Conservation (phyloP, 2,797 vertebrate species). For the Lithobates sylvaticus region DNA sequence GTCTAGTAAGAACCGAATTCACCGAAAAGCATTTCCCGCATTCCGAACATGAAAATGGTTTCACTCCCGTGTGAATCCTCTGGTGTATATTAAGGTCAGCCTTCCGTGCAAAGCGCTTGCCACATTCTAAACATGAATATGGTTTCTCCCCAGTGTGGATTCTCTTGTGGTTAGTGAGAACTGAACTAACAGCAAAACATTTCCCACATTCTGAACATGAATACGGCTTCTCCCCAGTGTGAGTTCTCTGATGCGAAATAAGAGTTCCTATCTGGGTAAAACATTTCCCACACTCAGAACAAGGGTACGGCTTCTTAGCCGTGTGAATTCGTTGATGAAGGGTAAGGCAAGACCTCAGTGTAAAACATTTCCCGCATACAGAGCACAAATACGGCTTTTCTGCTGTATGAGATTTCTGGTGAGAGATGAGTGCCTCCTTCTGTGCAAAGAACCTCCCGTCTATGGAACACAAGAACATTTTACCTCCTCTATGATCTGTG, state of each 20-base stretch:
- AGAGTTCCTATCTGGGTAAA: not conserved
- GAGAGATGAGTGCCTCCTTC: not conserved
- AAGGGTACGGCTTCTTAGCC: constrained; percentile 12
- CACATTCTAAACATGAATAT: not conserved
- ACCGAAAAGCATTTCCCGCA: constrained; percentile 67
- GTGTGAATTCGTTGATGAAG: constrained; percentile 14
- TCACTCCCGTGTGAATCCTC: constrained; percentile 69
- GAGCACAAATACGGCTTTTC: constrained; percentile 57
- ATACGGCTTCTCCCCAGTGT: constrained; percentile 7
- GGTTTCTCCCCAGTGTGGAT: not conserved
- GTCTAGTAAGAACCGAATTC: constrained; percentile 74
- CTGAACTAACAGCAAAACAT: constrained; percentile 20
- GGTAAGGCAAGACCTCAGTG: not conserved
- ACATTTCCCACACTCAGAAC: not conserved
- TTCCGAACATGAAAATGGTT: constrained; percentile 57
- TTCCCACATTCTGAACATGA: constrained; percentile 21
- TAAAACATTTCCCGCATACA: constrained; percentile 57
- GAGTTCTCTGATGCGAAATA: constrained; percentile 10
- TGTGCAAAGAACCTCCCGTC: no score
- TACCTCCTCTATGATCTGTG: no score
- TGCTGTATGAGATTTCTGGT: constrained; percentile 34
- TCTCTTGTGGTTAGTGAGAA: not conserved
- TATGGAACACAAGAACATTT: no score
- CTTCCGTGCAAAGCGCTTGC: not conserved
- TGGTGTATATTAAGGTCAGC: not conserved